Conservation (phyloP, 2,113 vertebrate species). For the Electrona antarctica region DNA sequence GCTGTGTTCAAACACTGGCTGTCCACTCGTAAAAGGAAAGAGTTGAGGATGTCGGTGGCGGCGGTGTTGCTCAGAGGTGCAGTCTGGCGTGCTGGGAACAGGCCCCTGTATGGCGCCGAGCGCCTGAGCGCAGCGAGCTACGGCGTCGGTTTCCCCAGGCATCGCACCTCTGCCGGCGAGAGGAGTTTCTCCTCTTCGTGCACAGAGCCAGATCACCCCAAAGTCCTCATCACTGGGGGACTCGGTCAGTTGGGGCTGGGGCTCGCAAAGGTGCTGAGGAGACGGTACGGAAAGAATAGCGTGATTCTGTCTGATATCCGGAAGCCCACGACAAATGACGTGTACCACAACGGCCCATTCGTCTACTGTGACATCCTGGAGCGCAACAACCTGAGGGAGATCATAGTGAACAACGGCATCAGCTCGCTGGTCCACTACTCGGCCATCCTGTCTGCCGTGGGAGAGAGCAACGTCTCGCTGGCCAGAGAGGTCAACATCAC, state of each 20-base stretch:
- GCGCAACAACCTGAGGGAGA: neutral
- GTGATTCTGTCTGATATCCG: neutral
- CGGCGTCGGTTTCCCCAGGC: neutral
- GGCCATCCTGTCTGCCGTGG: neutral
- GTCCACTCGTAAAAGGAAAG: neutral
- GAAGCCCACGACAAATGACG: neutral
- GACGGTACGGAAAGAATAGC: neutral
- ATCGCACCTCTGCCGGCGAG: neutral
- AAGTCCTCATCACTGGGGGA: neutral
- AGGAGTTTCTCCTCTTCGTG: neutral
- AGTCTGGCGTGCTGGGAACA: neutral
- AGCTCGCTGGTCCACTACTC: conserved; percentile 8
- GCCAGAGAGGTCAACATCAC: conserved; percentile 1
- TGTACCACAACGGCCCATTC: neutral
- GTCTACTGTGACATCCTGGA: neutral
- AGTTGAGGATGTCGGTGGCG: neutral
- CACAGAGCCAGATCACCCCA: neutral
- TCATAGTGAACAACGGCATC: neutral
- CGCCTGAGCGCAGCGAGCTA: neutral
- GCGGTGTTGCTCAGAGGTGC: too few relatives aligned
- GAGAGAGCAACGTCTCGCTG: neutral
- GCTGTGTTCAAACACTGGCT: too few relatives aligned
- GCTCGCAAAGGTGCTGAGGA: neutral
- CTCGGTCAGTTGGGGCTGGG: conserved; percentile 3
- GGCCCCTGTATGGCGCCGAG: neutral